Conservation (phyloP, 1,140 invertebrate species). For the Diploscapter pachys region DNA sequence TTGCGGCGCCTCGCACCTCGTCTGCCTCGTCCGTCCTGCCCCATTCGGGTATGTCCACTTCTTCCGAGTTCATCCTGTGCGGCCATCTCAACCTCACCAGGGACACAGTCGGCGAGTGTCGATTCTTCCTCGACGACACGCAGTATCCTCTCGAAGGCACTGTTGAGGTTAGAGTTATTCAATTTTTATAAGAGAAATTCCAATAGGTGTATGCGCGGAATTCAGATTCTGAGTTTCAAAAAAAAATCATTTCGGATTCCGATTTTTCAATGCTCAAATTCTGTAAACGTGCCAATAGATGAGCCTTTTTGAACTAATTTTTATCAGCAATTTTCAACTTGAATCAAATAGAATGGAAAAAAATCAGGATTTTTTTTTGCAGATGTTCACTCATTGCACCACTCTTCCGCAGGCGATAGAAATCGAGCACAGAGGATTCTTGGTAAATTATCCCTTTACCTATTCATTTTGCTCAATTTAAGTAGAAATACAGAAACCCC, state of each 20-base stretch:
- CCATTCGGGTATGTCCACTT: neutral
- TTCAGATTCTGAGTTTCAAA: no score
- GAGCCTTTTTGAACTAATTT: no score
- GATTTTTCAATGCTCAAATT: no score
- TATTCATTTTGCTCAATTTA: neutral
- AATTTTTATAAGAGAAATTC: no score
- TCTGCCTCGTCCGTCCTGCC: neutral
- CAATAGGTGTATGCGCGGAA: no score
- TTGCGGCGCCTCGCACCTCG: no score
- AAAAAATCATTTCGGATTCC: no score
- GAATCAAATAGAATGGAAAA: no score
- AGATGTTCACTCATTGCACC: constrained; percentile 12
- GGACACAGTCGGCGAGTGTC: constrained; percentile 13
- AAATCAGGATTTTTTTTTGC: no score
- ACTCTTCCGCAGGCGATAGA: constrained; percentile 21
- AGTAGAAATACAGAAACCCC: no score
- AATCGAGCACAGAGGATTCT: constrained; percentile 26
- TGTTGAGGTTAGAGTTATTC: constrained; percentile 8
- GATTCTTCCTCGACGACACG: constrained; percentile 24
- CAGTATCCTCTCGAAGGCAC: constrained; percentile 32
- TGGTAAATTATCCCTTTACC: constrained; percentile 12
- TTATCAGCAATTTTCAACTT: no score
- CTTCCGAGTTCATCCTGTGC: constrained; percentile 12
- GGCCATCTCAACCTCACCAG: constrained; percentile 8
- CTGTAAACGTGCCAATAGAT: no score